Evolutionary conservation across 37 sponge, comb jelly and placozoan species (phyloP), one percentile per base, ranked within the genome.

Genomic region (Haliclona indistincta): DNA sequence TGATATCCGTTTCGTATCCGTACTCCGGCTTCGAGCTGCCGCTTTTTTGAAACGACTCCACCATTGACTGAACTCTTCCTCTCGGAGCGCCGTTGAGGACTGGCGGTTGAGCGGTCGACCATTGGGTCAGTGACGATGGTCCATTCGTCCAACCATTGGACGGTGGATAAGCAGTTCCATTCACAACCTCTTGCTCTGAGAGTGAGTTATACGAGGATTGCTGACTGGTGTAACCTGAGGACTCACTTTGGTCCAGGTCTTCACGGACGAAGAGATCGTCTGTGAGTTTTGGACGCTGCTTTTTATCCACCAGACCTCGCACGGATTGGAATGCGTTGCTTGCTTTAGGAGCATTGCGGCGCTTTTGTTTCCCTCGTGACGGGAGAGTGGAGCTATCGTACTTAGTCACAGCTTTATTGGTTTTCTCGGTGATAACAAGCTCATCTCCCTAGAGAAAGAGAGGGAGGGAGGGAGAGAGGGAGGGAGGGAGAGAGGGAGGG

Each of bases 1-100:
- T n/a, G n/a, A n/a, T n/a, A 93, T 35, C 87, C 91, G n/a, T 97
- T 93, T 56, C 25, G 54, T 38, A 93, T 97, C 91, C 81, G 76
- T 34, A 54, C 75, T 38, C 84, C 88, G 0, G 37, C 61, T 1
- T 38, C 49, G 8, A n/a, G n/a, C n/a, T n/a, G n/a, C n/a, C n/a
- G n/a, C n/a, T n/a, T n/a, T n/a, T n/a, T n/a, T n/a, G n/a, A n/a
- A n/a, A n/a, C n/a, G n/a, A n/a, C n/a, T n/a, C n/a, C n/a, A n/a
- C n/a, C n/a, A n/a, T n/a, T n/a, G n/a, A n/a, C n/a, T n/a, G n/a
- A n/a, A n/a, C n/a, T n/a, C n/a, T n/a, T n/a, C n/a, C n/a, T n/a
- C n/a, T n/a, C n/a, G n/a, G n/a, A n/a, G n/a, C n/a, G n/a, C n/a
- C n/a, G n/a, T n/a, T n/a, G n/a, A n/a, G n/a, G n/a, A n/a, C n/a